phyloP scores from a whole-genome alignment of 2,797 vertebrate genomes.

The Enteromius viviparus region DNA sequence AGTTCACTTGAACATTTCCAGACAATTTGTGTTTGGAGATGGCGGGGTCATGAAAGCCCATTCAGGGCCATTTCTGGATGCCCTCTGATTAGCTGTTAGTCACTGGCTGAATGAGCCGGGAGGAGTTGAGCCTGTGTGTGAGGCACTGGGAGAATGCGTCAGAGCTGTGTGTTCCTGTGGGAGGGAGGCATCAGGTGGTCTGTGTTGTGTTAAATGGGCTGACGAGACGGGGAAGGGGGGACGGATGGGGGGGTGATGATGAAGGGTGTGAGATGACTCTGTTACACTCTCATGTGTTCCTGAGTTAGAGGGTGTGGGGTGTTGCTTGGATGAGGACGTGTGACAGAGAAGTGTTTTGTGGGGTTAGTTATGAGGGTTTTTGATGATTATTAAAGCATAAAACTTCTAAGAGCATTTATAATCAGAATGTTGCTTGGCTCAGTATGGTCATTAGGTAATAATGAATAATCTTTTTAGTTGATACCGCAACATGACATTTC shows the following conservation, averaged over 20 bases:
- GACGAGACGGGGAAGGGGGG: background rate
- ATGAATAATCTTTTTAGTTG: background rate
- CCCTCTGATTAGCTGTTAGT: constrained; percentile 42
- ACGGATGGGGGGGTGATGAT: constrained; percentile 6
- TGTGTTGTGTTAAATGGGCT: constrained; percentile 27
- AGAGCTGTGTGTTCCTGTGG: constrained; percentile 34
- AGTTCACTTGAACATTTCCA: background rate
- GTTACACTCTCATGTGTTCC: constrained; percentile 16
- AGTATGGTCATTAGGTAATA: background rate
- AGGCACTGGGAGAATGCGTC: constrained; percentile 17
- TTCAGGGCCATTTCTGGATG: constrained; percentile 4
- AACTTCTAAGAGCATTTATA: background rate
- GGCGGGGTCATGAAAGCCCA: background rate
- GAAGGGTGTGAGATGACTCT: constrained; percentile 16
- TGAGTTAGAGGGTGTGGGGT: constrained; percentile 1
- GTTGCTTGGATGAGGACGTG: background rate
- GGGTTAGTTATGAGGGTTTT: background rate
- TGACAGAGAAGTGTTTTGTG: background rate
- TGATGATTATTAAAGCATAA: background rate
- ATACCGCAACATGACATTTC: background rate
- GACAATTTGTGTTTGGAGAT: background rate
- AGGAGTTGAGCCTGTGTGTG: constrained; percentile 9
- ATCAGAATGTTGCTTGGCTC: background rate
- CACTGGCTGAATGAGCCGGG: constrained; percentile 5
- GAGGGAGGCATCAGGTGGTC: constrained; percentile 38